phyloP scores from a whole-genome alignment of 2,113 vertebrate genomes.

The mouse (Mus musculus) region DNA sequence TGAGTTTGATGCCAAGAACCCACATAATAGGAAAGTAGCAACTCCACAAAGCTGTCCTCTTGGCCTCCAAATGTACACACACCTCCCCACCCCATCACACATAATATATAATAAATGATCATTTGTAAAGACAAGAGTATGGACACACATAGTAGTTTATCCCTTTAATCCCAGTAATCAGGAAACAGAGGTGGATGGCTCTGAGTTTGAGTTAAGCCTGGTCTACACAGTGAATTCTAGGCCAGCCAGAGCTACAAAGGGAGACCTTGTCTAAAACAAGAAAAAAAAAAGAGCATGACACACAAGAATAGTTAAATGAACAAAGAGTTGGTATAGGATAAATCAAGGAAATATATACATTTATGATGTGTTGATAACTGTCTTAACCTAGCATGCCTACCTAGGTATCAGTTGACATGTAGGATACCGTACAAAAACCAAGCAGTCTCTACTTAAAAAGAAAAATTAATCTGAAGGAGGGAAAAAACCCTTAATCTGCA shows the following conservation, averaged over 20 bases:
- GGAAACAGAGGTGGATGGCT: background rate
- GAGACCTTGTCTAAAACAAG: background rate
- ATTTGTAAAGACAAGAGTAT: background rate
- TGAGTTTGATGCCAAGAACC: background rate
- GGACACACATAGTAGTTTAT: background rate
- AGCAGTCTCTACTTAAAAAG: background rate
- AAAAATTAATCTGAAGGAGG: background rate
- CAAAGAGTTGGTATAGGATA: background rate
- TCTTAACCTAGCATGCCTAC: background rate
- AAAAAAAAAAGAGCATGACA: background rate
- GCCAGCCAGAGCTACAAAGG: background rate
- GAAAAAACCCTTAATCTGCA: background rate
- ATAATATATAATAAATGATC: background rate
- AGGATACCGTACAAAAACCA: background rate
- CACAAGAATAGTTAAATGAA: background rate
- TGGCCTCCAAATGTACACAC: background rate
- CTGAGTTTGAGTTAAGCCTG: background rate
- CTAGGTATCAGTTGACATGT: background rate
- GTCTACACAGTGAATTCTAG: background rate
- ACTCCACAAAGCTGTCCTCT: background rate
- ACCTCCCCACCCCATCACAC: too few species aligned
- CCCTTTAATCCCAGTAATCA: background rate
- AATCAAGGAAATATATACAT: background rate
- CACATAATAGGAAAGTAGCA: background rate
- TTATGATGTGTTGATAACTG: slow-evolving; percentile 9